Base-by-base conservation (phyloP, 37 sponge, comb jelly and placozoan species). In the Axinella damicornis region DNA sequence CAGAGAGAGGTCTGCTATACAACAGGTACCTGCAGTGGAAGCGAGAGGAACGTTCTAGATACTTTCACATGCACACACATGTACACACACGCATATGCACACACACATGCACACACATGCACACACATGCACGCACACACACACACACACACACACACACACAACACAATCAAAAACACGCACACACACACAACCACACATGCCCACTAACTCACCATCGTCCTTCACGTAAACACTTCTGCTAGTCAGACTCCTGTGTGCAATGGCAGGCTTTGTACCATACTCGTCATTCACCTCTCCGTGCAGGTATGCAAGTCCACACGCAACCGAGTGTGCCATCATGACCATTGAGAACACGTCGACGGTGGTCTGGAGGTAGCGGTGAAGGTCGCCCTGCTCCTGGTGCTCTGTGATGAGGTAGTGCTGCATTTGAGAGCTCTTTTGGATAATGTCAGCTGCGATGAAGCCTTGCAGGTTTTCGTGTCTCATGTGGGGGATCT, bases 221-320 rank as follows among this genome's bases (percentile, higher is more conserved):
- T 72, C 34, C 54, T 79, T 84, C 6, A 90, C 75, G 11, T 57
- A 83, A 66, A 90, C 52, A 55, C 64, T 73, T 11, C 53, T 32
- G 31, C 85, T 83, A 24, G 56, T 75, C 24, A 90, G 56, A 62
- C 84, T 84, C 24, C 90, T 9, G 58, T 84, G 90, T 6, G 73
- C 90, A 57, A 90, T 90, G 55, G 81, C 17, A 17, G 85, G 85
- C 62, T 90, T 90, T 60, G 37, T 32, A 15, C 53, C 41, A 0
- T 32, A 18, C 31, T 52, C 69, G 24, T 59, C 35, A 58, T 25
- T 74, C 25, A 84, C 28, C 39, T 84, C 90, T 53, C 37, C 35
- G 75, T 93, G 94, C 58, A 93, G 67, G 74, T 85, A 69, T 17
- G 87, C 91, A 74, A 93, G 55, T 22, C 94, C 94, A 71, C 83